These are phyloP conservation scores for Montipora cactus DNA, from an alignment of 64 coral and sea anemone species.

Conservation along the genomic window DNA sequence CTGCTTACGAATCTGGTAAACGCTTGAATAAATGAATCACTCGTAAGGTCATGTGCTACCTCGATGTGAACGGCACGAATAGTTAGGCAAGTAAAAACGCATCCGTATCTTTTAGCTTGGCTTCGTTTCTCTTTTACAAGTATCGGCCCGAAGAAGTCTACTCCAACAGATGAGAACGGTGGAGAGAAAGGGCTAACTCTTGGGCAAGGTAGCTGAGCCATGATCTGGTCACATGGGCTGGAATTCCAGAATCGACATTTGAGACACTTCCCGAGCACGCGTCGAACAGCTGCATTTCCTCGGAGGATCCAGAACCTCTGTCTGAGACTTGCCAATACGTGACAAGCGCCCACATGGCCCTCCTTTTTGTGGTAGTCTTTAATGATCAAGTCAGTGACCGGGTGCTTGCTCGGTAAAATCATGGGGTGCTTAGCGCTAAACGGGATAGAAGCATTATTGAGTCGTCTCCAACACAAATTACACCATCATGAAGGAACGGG, in stretches of 20 bases:
- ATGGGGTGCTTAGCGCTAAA: neutral
- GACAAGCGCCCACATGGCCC: neutral
- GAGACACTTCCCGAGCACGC: neutral
- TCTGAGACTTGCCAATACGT: neutral
- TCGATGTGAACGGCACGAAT: neutral
- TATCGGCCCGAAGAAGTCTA: conserved; percentile 21
- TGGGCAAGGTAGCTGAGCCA: neutral
- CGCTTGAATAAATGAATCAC: conserved; percentile 50
- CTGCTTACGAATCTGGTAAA: conserved; percentile 24
- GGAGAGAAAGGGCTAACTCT: neutral
- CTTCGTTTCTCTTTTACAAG: neutral
- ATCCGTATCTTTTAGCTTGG: conserved; percentile 39
- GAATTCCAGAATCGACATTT: neutral
- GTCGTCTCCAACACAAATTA: neutral
- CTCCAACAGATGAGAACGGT: neutral
- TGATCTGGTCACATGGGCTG: neutral
- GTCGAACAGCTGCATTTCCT: neutral
- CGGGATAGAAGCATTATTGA: neutral
- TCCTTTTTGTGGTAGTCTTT: neutral
- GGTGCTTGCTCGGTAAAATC: neutral
- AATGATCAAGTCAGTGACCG: neutral
- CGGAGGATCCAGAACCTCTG: neutral
- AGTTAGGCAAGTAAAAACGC: conserved; percentile 53
- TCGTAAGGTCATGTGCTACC: conserved; percentile 26
- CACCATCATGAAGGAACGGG: no score